These are phyloP conservation scores for Mola mola DNA, from an alignment of 2,113 vertebrate genomes.

Conservation along the genomic window DNA sequence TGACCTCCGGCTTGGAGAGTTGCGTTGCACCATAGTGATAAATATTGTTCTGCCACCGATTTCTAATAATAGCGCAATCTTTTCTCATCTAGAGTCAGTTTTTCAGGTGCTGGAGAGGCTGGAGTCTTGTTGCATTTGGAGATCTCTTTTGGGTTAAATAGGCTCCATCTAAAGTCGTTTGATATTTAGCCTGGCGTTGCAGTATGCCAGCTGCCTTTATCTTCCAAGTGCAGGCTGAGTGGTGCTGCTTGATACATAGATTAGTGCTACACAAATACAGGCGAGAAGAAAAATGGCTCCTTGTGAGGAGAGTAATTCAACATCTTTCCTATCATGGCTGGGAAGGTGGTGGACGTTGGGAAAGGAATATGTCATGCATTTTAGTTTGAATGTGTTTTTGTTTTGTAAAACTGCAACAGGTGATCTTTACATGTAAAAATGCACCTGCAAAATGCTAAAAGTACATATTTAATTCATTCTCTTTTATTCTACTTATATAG, in stretches of 20 bases:
- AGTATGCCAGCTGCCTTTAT: constrained; percentile 69
- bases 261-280: constrained; percentile 54
- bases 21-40: constrained; percentile 56
- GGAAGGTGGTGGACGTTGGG: not conserved
- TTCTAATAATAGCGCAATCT: constrained; percentile 75
- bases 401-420: too few species aligned
- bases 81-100: constrained; percentile 51
- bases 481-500: too few species aligned
- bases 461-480: too few species aligned
- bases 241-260: constrained; percentile 62
- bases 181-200: constrained; percentile 66
- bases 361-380: too few species aligned
- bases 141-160: constrained; percentile 21
- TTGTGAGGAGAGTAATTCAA: not conserved
- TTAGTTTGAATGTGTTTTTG: too few species aligned
- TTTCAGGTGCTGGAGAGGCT: constrained; percentile 27
- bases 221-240: constrained; percentile 55
- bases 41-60: constrained; percentile 53
- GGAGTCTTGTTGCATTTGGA: constrained; percentile 57
- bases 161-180: constrained; percentile 50
- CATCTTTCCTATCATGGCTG: constrained; percentile 13
- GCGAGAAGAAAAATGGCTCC: constrained; percentile 25
- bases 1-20: constrained; percentile 53
- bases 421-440: too few species aligned
- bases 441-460: too few species aligned